A percentile compares a stretch with the other conserved stretches of the same genome.
phyloP scores from a whole-genome alignment of 2,888 invertebrate genomes.

The Trachelus iudaicus region DNA sequence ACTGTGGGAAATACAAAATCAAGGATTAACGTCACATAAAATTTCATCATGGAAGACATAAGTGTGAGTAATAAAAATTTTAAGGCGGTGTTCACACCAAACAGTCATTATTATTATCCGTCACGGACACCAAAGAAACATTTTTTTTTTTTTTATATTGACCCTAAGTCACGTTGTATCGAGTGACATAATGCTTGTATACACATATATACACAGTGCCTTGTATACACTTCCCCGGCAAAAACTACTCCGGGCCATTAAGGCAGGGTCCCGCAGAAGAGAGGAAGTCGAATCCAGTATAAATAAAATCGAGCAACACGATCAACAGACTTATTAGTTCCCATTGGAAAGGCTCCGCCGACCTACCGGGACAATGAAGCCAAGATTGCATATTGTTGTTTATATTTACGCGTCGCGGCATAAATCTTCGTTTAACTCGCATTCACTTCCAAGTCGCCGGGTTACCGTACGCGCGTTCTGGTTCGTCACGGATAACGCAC shows the following conservation, averaged over 20 bases:
- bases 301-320: neutral
- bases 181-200: neutral
- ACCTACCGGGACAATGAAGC: constrained; percentile 53
- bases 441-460: constrained; percentile 48
- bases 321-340: constrained; percentile 45
- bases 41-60: constrained; percentile 59
- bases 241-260: neutral
- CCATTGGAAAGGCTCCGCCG: constrained; percentile 39
- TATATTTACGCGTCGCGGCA: constrained; percentile 60
- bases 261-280: constrained; percentile 20
- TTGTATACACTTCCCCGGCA: neutral
- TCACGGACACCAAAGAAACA: neutral
- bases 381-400: constrained; percentile 64
- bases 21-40: constrained; percentile 24
- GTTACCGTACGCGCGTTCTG: constrained; percentile 19
- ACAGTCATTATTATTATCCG: neutral
- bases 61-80: constrained; percentile 50
- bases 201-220: neutral
- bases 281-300: constrained; percentile 15
- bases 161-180: neutral
- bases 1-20: neutral
- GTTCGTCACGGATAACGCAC: constrained; percentile 61
- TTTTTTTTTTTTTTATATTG: neutral
- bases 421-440: constrained; percentile 65
- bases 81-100: neutral